Base-by-base conservation (phyloP, 2,888 invertebrate species). In the Cephus pygmeus region DNA sequence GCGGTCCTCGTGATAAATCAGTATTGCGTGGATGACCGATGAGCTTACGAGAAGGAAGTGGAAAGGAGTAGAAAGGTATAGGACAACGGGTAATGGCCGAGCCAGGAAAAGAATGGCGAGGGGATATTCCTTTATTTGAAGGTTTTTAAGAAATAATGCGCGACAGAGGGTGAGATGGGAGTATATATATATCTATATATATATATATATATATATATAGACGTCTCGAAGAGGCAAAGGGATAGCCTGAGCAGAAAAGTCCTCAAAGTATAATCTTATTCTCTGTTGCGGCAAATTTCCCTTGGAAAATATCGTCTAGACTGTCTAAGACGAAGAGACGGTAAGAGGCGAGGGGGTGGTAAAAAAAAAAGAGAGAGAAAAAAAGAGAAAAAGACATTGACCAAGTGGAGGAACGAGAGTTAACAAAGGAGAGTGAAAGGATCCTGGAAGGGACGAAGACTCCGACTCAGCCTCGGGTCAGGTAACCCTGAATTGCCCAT, bases 401-500 rank as follows among this genome's bases (percentile, higher is more conserved):
- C 69, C 71, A 69, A 68, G n/a, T 31, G 23, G 35, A 69, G 23
- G 34, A 75, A 69, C 0, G 69, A 69, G n/a, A 34, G 31, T 12
- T 76, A 34, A 73, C n/a, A 73, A 34, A 76, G 75, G 36, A 40
- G 75, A 40, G 23, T 33, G 23, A 30, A 73, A 33, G 33, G 75
- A 73, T 34, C 73, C 30, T 11, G 69, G 69, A 36, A 12, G 69
- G 69, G 34, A 31, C 34, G 36, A 74, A 73, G 35, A 74, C 40
- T 56, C 31, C 23, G 80, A 34, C 35, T 33, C 75, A 76, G 81
- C 79, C 83, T 75, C 79, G 80, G 81, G 84, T 85, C 85, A 85
- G 86, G 85, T 86, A 86, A 86, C 83, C 83, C 81, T 82, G 82
- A 83, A 88, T 88, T 84, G 89, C 86, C 85, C 86, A 87, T 89